Evolutionary conservation across 2,888 invertebrate species (phyloP).

Genomic region (Ischnura elegans): DNA sequence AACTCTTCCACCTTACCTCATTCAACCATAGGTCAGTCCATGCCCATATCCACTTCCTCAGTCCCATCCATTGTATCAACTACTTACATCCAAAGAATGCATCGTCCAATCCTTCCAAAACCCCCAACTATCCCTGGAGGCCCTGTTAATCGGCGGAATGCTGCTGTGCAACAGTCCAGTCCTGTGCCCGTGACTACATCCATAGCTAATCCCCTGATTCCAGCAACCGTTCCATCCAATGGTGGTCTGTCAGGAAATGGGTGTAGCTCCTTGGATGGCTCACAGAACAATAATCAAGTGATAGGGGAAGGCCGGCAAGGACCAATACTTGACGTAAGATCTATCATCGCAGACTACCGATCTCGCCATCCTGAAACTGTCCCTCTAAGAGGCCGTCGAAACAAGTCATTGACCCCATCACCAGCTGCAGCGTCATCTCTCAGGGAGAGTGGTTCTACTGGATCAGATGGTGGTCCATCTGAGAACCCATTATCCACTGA

Average conservation of each 20-base stretch:
- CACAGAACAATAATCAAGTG: slow-evolving; percentile 80
- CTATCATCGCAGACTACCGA: slow-evolving; percentile 90
- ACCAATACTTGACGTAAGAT: slow-evolving; percentile 89
- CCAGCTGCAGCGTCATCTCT: slow-evolving; percentile 59
- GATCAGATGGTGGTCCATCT: slow-evolving; percentile 74
- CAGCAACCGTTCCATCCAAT: slow-evolving; percentile 58
- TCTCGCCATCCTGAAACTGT: slow-evolving; percentile 87
- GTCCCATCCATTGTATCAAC: slow-evolving; percentile 45
- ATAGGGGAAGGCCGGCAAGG: slow-evolving; percentile 86
- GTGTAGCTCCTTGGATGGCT: slow-evolving; percentile 69
- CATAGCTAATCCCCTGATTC: slow-evolving; percentile 49
- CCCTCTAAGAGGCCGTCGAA: slow-evolving; percentile 73
- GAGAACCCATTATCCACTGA: slow-evolving; percentile 77
- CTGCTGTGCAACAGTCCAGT: slow-evolving; percentile 11
- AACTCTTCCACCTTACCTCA: slow-evolving; percentile 39
- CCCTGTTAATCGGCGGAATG: slow-evolving; percentile 54
- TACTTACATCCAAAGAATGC: slow-evolving; percentile 51
- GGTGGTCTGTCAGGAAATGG: slow-evolving; percentile 42
- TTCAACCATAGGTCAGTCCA: slow-evolving; percentile 61
- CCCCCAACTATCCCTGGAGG: slow-evolving; percentile 64
- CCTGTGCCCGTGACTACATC: slow-evolving; percentile 34
- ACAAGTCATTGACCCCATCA: slow-evolving; percentile 71
- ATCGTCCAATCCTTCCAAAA: slow-evolving; percentile 56
- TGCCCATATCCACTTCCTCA: slow-evolving; percentile 12
- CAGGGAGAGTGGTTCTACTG: background rate